phyloP scores from a whole-genome alignment of 1,140 invertebrate genomes.

The Aphis craccivora region DNA sequence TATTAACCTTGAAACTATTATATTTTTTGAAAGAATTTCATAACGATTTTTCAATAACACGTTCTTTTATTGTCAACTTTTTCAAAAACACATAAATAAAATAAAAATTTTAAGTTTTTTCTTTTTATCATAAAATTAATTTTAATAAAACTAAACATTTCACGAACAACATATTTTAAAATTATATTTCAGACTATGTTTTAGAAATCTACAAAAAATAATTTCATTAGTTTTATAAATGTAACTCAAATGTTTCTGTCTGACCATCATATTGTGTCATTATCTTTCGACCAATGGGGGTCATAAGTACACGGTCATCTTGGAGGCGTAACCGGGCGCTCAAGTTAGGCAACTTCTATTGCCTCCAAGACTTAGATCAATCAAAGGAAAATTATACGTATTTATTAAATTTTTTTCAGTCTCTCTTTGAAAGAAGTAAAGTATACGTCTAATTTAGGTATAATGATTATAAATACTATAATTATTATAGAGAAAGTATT shows the following conservation, averaged over 20 bases:
- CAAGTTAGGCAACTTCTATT: constrained; percentile 50
- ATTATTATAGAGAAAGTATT: constrained; percentile 9
- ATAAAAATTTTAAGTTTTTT: neutral
- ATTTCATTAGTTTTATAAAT: neutral
- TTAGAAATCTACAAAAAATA: neutral
- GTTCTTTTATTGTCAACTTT: neutral
- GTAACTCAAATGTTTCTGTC: neutral
- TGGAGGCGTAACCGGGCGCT: constrained; percentile 48
- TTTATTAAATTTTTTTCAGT: neutral
- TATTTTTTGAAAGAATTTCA: neutral
- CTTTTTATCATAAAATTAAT: neutral
- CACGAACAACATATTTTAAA: neutral
- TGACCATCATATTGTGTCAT: neutral
- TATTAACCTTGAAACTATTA: neutral
- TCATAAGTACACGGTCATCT: constrained; percentile 13
- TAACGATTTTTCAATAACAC: neutral
- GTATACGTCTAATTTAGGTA: neutral
- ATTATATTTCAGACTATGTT: neutral
- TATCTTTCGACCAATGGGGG: constrained; percentile 28
- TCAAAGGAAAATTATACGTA: neutral
- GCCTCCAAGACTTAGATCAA: neutral
- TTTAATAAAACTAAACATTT: neutral
- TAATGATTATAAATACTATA: neutral
- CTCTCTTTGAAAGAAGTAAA: neutral
- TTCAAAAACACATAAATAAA: neutral